Percentiles rank a stretch among this genome's conserved stretches.
Conservation (phyloP, 1,140 invertebrate genomes). For the Telenomus remus region DNA sequence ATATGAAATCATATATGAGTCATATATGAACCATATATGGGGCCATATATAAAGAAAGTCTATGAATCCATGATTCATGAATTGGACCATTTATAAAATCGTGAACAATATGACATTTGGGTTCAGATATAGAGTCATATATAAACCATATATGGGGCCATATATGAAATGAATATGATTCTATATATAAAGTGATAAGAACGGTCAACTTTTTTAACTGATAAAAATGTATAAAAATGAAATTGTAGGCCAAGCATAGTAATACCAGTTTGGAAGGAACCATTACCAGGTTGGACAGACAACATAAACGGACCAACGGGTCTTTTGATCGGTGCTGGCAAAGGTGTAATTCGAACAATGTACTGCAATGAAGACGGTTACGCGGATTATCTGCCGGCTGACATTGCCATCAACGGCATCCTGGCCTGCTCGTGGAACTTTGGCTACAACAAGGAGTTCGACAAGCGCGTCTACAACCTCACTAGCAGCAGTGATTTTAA, state of each 20-base stretch:
- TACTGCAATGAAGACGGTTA: slow-evolving; percentile 85
- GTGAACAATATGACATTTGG: too few species aligned
- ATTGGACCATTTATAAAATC: too few species aligned
- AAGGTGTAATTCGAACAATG: slow-evolving; percentile 90
- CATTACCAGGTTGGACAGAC: slow-evolving; percentile 93
- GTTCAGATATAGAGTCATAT: too few species aligned
- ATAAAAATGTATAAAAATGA: slow-evolving; percentile 5
- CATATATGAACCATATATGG: too few species aligned
- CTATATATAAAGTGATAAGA: too few species aligned
- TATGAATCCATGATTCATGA: too few species aligned
- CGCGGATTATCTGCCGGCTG: slow-evolving; percentile 91
- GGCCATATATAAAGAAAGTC: too few species aligned
- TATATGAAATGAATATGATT: too few species aligned
- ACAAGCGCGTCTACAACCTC: slow-evolving; percentile 81
- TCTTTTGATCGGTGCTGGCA: slow-evolving; percentile 85
- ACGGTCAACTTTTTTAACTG: too few species aligned
- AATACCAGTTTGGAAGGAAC: slow-evolving; percentile 87
- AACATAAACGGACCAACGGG: slow-evolving; percentile 94
- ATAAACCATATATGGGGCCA: too few species aligned
- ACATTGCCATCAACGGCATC: slow-evolving; percentile 83
- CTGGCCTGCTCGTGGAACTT: slow-evolving; percentile 80
- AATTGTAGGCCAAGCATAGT: slow-evolving; percentile 76
- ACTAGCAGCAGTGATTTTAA: slow-evolving; percentile 82
- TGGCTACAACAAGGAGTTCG: slow-evolving; percentile 66
- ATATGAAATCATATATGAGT: too few species aligned